Base-by-base conservation (phyloP, 2,797 vertebrate genomes). In the Pseudochaenichthys georgianus region DNA sequence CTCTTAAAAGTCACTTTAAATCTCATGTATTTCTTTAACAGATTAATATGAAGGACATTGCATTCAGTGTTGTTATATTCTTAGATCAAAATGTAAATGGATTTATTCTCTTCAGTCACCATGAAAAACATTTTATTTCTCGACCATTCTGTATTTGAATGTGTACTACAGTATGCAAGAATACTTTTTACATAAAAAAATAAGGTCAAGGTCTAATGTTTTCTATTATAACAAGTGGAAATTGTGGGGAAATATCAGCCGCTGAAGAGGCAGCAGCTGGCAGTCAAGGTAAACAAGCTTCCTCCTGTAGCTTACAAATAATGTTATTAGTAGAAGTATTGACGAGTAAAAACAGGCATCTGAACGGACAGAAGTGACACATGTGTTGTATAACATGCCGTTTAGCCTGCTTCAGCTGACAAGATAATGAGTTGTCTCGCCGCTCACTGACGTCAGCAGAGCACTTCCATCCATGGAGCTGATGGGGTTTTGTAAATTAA, bases 341-440 rank as follows among this genome's bases (percentile, higher is more conserved):
- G 19, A 10, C 13, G 12, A 60, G 58, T 8, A 60, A 45, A 13
- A 13, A 15, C 19, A 38, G 16, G 9, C 10, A 23, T 51, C 34
- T 52, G 48, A 65, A 28, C 1, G 10, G 10, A 45, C 16, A 6
- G 3, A 31, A 19, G 38, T 34, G 16, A 10, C 6, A 34, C 31
- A 10, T 23, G 54, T 13, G 12, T 55, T 15, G 19, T 2, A 10
- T 45, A n/a, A 13, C 45, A n/a, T 16, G 28, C 28, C 16, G 43
- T 42, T 50, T 11, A 51, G 50, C 7, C 10, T 28, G 34, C 55
- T 51, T 19, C n/a, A 31, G 41, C 21, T 54, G 16, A 54, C 57
- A 60, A 7, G n/a, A 57, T 48, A 48, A 58, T 31, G 23, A 60
- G 55, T 10, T n/a, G n/a, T n/a, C n/a, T n/a, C n/a, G n/a, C n/a